Evolutionary conservation across 2,797 vertebrate species (phyloP).

Genomic region (Dicrostonyx torquatus): DNA sequence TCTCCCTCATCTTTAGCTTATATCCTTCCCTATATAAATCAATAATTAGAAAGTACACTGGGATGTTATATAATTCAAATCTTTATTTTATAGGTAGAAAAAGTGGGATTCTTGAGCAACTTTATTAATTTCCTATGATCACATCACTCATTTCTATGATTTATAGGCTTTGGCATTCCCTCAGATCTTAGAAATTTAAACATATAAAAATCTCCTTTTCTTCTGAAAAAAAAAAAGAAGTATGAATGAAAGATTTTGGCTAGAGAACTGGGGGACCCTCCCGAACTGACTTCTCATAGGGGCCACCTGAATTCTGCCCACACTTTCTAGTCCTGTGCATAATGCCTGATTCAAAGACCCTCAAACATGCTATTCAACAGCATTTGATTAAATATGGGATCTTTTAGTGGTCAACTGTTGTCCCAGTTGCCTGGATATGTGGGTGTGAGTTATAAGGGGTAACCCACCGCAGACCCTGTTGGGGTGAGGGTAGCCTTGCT

Average conservation of each 20-base stretch:
- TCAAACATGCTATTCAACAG: background rate
- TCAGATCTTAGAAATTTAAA: background rate
- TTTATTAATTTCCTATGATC: background rate
- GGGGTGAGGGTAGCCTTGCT: background rate
- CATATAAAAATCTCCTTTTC: background rate
- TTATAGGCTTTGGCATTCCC: conserved; percentile 42
- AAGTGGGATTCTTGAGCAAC: conserved; percentile 1
- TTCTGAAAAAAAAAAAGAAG: background rate
- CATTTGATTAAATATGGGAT: background rate
- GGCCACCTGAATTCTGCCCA: background rate
- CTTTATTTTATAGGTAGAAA: background rate
- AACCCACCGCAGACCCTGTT: background rate
- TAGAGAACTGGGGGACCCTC: rapidly evolving
- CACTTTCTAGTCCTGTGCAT: background rate
- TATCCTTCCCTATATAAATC: background rate
- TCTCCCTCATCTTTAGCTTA: background rate
- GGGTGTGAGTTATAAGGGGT: background rate
- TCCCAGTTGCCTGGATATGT: background rate
- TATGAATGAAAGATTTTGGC: background rate
- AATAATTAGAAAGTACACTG: background rate
- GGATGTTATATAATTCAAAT: background rate
- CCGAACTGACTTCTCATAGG: background rate
- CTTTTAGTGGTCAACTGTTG: background rate
- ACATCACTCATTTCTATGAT: background rate
- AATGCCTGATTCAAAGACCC: background rate